Evolutionary conservation across 2,888 invertebrate genomes (phyloP), one percentile per base, ranked within the genome.

Genomic region (Latheticus oryzae): DNA sequence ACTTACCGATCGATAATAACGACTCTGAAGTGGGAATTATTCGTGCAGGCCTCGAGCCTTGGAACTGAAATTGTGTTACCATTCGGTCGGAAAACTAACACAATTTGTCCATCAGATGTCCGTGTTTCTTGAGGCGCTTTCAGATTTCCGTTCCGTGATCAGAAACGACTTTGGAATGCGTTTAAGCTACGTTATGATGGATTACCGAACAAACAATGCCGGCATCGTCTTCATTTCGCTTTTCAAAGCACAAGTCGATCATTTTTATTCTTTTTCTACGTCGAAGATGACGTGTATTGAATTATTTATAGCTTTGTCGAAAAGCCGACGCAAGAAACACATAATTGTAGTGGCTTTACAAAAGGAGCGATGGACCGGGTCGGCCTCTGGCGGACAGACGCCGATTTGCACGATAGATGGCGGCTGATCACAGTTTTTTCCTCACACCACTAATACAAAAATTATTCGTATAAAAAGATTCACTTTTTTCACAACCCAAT

Each of bases 51-150:
- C 50, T 37, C 17, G 37, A 33, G 51, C 12, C 28, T 24, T 5
- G 5, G n/a, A n/a, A 12, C 33, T 33, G 38, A 43, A 53, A 58
- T 58, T 58, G 58, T 48, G 60, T 62, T 60, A 60, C 60, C 61
- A 62, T 63, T 61, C 62, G 57, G 60, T 61, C 51, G 62, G 58
- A 54, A 56, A 60, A 65, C 69, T 70, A 72, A 72, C 70, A 72
- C 71, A 72, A 73, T 73, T 73, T 71, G 71, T 73, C 71, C 71
- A 69, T 73, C 73, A 73, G 69, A 69, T 71, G 71, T 71, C 70
- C 69, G 66, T 64, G 65, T 69, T 64, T 58, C 70, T 65, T 52
- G 64, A 63, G 67, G 67, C 66, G 64, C 64, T 69, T 69, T 66
- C 69, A 68, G 70, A 70, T 73, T 71, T 69, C 66, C 66, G 59